Evolutionary conservation across 1,140 invertebrate species (phyloP), one percentile per base, ranked within the genome.

Genomic region (Caligus rogercresseyi): DNA sequence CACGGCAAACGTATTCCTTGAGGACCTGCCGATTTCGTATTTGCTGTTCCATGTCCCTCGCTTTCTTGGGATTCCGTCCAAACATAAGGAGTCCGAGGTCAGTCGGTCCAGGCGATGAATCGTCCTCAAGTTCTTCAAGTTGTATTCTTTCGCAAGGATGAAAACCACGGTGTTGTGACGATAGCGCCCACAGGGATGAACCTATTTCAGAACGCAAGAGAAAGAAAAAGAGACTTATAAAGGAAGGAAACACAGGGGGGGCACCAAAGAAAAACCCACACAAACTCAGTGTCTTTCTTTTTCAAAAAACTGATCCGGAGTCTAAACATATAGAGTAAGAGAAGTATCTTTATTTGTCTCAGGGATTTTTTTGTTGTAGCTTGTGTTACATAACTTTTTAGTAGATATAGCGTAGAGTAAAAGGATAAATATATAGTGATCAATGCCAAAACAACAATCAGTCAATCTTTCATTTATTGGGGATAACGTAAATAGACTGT

Each of bases 1-100:
- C 95, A 67, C 89, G 79, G 74, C 92, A 95, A 0, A 99, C 83
- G 74, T 99, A 99, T 72, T 96, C 89, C 73, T 99, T 99, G 69
- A 84, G 80, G 1, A 97, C 89, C 72, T 89, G 79, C 69, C 89
- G 77, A 70, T 92, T 87, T 67, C 86, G 78, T 64, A 98, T 92
- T 75, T 95, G 88, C 69, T 92, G 86, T 72, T 92, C 87, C 83
- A 94, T 85, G 76, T 91, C 84, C 69, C 87, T 78, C 2, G 89
- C 88, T 73, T 88, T 90, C 72, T 89, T 88, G 20, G 85, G 86
- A 70, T 84, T 94, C 69, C 61, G 21, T 54, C 61, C 61, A 55
- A 63, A 63, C 61, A 63, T 63, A 14, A 63, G 25, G 15, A 63
- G 61, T 61, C 93, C 93, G 69, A 95, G 3, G 93, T 98, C 67